phyloP scores from a whole-genome alignment of 2,113 vertebrate species.

The Puntigrus tetrazona region DNA sequence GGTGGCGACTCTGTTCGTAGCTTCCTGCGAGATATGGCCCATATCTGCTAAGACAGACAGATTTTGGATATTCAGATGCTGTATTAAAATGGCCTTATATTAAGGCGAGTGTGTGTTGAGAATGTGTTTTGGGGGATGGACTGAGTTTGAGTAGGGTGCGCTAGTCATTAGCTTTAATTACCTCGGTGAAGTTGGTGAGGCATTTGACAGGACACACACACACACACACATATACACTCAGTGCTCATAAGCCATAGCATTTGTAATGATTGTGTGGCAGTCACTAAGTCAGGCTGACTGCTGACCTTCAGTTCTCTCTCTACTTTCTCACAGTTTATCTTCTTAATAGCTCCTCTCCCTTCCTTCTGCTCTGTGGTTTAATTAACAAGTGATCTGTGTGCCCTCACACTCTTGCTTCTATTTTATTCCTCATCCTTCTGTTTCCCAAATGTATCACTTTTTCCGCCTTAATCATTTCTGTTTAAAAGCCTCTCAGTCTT shows the following conservation, averaged over 20 bases:
- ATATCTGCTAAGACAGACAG: background rate
- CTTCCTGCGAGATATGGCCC: background rate
- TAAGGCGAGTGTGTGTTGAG: background rate
- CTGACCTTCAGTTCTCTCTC: constrained; percentile 16
- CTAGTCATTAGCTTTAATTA: constrained; percentile 47
- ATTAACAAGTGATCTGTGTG: constrained; percentile 22
- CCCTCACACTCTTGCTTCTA: background rate
- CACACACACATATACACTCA: background rate
- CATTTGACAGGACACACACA: constrained; percentile 30
- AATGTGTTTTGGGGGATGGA: background rate
- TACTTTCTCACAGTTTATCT: background rate
- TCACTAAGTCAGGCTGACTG: constrained; percentile 8
- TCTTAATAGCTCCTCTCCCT: background rate
- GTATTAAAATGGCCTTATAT: background rate
- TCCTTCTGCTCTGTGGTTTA: background rate
- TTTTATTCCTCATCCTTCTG: background rate
- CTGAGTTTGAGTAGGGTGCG: background rate
- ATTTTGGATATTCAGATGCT: background rate
- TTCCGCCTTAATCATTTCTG: constrained; percentile 19
- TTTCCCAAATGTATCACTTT: background rate
- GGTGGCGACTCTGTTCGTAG: background rate
- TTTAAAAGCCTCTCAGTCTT: background rate
- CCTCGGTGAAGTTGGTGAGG: constrained; percentile 7
- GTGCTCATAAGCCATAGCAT: background rate
- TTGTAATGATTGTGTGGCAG: background rate